Percentiles rank a stretch among this genome's conserved stretches.
These are phyloP conservation scores for Trigoniulus corallinus DNA, from an alignment of 1,140 invertebrate genomes.

Conservation along the genomic window DNA sequence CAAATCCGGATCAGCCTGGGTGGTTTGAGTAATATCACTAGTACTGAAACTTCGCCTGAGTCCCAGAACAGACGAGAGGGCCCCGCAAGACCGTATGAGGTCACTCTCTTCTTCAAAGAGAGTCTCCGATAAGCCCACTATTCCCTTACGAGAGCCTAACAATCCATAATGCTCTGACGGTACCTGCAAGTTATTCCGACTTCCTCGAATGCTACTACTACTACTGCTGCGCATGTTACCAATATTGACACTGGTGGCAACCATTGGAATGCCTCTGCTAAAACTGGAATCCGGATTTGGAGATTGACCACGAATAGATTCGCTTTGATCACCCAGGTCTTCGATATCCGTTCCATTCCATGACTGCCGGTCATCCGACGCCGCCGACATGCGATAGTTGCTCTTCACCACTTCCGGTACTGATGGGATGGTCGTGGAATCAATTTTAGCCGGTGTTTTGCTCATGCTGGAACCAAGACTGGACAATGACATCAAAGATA, in stretches of 20 bases:
- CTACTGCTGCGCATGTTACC: neutral
- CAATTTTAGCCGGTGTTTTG: too few relatives aligned
- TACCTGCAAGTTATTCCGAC: conserved; percentile 6
- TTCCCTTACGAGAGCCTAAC: conserved; percentile 19
- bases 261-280: conserved; percentile 8
- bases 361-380: neutral
- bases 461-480: too few relatives aligned
- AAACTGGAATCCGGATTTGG: conserved; percentile 43
- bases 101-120: conserved; percentile 61
- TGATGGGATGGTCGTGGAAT: too few relatives aligned
- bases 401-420: neutral
- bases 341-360: neutral
- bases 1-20: neutral
- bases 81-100: conserved; percentile 52
- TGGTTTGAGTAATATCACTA: neutral
- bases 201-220: conserved; percentile 9
- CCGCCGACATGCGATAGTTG: neutral
- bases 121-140: conserved; percentile 25
- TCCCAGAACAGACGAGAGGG: conserved; percentile 55
- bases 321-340: neutral
- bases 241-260: conserved; percentile 1
- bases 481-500: conserved; percentile 60
- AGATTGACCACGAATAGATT: conserved; percentile 36
- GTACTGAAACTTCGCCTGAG: conserved; percentile 54
- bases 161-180: conserved; percentile 6